Base-by-base conservation (phyloP, 1,140 invertebrate genomes). In the Papilio aristodemus region DNA sequence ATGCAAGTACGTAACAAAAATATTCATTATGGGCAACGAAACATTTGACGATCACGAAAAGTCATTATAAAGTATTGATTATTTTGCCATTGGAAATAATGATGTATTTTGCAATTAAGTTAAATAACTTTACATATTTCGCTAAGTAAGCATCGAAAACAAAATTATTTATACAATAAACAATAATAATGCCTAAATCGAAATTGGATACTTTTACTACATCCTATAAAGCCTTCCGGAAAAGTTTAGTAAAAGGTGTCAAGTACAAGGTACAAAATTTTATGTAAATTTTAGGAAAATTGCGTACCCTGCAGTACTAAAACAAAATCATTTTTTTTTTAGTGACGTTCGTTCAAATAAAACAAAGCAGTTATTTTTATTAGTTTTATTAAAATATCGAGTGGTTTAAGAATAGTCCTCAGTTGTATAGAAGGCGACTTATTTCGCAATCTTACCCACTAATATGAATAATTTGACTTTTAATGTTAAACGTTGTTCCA, bases 401-500 rank as follows among this genome's bases (percentile, higher is more conserved):
- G 39, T 19, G 66, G 10, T 46, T 58, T 71, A 4, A 74, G 25
- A 71, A 71, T 74, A 70, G 38, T 11, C 37, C 25, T 8, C 64
- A 19, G 6, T 2, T 62, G 14, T 41, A 46, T 37, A 69, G 60
- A 19, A 14, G 54, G 50, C 41, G 66, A 71, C 68, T 54, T 69
- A 69, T 71, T 69, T 74, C 70, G 57, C 57, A 74, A 74, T 58
- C 27, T 25, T 38, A 41, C 58, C 64, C 63, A 50, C 71, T 66
- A 71, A 71, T 70, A 67, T 74, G 46, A 74, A 70, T 70, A 73
- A 70, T 71, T 70, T 66, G 54, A 37, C 50, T 73, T 66, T 69
- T 74, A 74, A 74, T 71, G 72, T 71, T 68, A 73, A 70, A 73
- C 60, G 60, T 41, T 68, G 67, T 70, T 70, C 67, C 72, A 70